phyloP scores from a whole-genome alignment of 1,140 invertebrate genomes.

The Diuraphis noxia region DNA sequence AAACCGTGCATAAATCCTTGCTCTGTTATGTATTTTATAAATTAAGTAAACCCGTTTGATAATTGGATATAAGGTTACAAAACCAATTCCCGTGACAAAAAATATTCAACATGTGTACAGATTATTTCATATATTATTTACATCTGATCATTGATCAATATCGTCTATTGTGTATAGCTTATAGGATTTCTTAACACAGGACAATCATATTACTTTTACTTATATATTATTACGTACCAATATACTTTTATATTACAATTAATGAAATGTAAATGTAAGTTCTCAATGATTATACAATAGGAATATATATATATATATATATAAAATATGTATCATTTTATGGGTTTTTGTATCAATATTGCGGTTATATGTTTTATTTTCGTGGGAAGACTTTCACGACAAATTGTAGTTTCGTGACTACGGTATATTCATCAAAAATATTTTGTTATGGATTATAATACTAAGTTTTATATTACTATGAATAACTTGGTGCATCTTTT shows the following conservation, averaged over 20 bases:
- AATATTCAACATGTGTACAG: not conserved
- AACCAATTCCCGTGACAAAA: not conserved
- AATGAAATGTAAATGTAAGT: not conserved
- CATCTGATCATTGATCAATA: not conserved
- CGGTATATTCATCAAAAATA: not conserved
- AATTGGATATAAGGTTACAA: not conserved
- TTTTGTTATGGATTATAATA: not conserved
- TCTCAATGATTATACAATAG: not conserved
- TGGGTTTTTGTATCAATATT: not conserved
- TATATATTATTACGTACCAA: not conserved
- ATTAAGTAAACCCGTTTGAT: not conserved
- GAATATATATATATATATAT: too few relatives aligned
- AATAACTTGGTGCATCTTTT: not conserved
- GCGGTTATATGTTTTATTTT: not conserved
- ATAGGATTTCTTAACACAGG: not conserved
- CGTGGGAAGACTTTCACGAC: not conserved
- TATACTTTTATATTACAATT: not conserved
- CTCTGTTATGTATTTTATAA: too few relatives aligned
- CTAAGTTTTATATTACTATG: not conserved
- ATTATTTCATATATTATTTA: not conserved
- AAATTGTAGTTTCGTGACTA: not conserved
- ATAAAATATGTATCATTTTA: not conserved
- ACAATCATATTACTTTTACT: too few relatives aligned
- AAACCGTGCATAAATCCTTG: too few relatives aligned
- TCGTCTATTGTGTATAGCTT: not conserved